These are phyloP conservation scores for Trichonephila clavata DNA, from an alignment of 1,140 invertebrate species.

Conservation along the genomic window DNA sequence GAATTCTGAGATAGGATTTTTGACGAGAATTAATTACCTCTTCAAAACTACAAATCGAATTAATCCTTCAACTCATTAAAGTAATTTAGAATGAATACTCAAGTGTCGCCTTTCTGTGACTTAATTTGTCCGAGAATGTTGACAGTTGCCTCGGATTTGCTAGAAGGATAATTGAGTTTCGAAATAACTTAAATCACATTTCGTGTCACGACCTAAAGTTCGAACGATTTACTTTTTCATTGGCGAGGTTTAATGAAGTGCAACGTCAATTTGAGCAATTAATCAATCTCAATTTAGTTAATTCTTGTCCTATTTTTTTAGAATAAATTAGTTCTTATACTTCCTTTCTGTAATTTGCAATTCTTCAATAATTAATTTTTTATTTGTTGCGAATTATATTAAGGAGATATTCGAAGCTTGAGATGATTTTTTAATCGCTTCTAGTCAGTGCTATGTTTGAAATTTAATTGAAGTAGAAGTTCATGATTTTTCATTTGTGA, in stretches of 20 bases:
- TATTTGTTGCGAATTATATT: background rate
- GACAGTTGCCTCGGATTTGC: background rate
- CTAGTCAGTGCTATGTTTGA: no score
- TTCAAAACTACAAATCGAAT: background rate
- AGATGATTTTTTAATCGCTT: no score
- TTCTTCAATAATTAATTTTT: background rate
- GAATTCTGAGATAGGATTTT: no score
- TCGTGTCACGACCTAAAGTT: background rate
- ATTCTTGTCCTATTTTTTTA: background rate
- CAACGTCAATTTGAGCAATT: background rate
- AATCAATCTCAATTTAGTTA: background rate
- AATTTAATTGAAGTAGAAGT: no score
- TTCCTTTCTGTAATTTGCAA: background rate
- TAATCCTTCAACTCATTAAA: background rate
- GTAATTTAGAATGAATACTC: background rate
- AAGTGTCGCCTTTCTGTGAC: background rate
- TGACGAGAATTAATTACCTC: background rate
- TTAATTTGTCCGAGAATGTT: background rate
- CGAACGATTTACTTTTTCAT: background rate
- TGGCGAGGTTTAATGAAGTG: background rate
- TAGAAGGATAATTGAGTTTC: background rate
- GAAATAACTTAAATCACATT: background rate
- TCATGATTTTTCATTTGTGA: no score
- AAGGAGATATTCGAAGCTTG: background rate
- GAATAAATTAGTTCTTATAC: background rate